These are phyloP conservation scores for Drosophila tani DNA, from an alignment of 1,140 invertebrate species.

Conservation along the genomic window DNA sequence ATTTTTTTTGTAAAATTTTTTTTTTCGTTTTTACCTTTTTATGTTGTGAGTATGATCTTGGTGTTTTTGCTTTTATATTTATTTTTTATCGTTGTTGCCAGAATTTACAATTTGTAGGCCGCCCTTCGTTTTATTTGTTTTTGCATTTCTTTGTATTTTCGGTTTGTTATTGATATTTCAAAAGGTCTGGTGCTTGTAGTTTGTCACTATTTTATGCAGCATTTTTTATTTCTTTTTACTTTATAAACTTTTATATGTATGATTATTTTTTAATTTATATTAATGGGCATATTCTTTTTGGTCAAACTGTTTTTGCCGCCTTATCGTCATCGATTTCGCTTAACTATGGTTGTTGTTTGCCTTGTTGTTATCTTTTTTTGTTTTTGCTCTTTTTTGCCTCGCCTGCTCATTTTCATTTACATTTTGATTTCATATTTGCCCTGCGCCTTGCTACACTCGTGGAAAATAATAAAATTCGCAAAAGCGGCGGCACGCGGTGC, in stretches of 20 bases:
- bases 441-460: constrained; percentile 54
- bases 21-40: background rate
- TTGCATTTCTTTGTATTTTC: background rate
- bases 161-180: constrained; percentile 13
- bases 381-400: constrained; percentile 23
- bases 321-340: constrained; percentile 46
- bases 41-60: background rate
- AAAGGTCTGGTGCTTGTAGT: background rate
- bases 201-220: background rate
- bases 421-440: constrained; percentile 71
- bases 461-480: constrained; percentile 59
- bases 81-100: background rate
- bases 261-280: background rate
- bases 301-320: constrained; percentile 39
- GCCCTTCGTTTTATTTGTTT: constrained; percentile 29
- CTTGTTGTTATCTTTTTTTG: constrained; percentile 31
- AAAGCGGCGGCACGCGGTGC: constrained; percentile 61
- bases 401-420: constrained; percentile 71
- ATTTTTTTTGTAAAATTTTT: background rate
- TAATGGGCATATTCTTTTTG: constrained; percentile 15
- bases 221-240: background rate
- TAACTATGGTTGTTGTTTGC: constrained; percentile 30
- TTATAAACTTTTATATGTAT: background rate
- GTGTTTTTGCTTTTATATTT: constrained; percentile 37
- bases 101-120: constrained; percentile 17